Percentiles rank a stretch among this genome's conserved stretches.
Conservation (phyloP, 2,113 vertebrate species). For the Numenius arquata region DNA sequence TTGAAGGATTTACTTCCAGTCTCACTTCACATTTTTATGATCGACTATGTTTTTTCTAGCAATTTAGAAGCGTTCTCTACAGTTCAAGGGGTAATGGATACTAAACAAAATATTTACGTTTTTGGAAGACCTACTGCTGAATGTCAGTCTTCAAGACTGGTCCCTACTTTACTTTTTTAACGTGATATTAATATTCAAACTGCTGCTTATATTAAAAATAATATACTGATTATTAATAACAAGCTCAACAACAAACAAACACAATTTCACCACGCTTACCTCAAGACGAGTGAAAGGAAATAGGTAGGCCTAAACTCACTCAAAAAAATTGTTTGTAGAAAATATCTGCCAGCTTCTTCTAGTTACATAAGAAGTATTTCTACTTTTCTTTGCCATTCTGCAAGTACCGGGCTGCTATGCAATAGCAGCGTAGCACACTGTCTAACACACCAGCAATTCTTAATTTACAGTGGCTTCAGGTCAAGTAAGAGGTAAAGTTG, state of each 20-base stretch:
- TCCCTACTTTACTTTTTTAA: background rate
- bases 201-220: background rate
- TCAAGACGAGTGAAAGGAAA: background rate
- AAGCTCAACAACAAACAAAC: background rate
- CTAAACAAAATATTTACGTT: background rate
- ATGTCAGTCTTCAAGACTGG: background rate
- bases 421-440: fast-evolving
- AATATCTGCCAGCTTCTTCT: background rate
- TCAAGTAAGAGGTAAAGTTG: background rate
- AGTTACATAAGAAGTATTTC: background rate
- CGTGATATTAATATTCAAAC: background rate
- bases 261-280: background rate
- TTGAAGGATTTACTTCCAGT: background rate
- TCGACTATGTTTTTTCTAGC: background rate
- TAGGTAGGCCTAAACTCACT: background rate
- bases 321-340: background rate
- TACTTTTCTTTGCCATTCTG: background rate
- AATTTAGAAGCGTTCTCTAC: background rate
- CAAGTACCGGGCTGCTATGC: background rate
- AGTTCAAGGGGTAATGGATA: background rate
- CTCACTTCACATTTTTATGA: background rate
- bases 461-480: background rate
- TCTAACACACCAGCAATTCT: background rate
- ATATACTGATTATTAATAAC: background rate
- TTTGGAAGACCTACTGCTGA: background rate